Base-by-base conservation (phyloP, 2,888 invertebrate genomes). In the Bembecia ichneumoniformis region DNA sequence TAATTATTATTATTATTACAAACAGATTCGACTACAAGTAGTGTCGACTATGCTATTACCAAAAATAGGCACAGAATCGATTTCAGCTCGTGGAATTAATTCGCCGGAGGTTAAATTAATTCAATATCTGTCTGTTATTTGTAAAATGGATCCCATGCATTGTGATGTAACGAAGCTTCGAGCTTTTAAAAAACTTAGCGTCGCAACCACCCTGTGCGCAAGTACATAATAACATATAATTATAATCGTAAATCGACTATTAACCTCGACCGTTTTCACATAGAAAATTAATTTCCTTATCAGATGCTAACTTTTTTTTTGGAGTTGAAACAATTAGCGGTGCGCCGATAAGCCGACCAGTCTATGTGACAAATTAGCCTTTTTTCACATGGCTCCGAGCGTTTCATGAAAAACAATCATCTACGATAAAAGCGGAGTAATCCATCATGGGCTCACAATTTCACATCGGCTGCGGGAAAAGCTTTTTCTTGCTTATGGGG, bases 291-390 rank as follows among this genome's bases (percentile, higher is more conserved):
- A 55, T 53, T 58, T 48, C 53, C 52, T 46, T 54, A 59, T 62
- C 55, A 54, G 47, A 53, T 49, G 20, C 34, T 11, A 43, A 43
- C 50, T 47, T 50, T 56, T 56, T 54, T 57, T 58, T 56, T 55
- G 15, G 50, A 52, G 55, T 58, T 55, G 58, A 63, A 64, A 62
- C 64, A 64, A 61, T 63, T 63, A 60, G 54, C 43, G 15, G 35
- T 16, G 40, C 40, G 35, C 44, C 60, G 63, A 62, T 63, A 59
- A 63, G 55, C 49, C 20, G 7, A 9, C 28, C 28, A 46, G 60
- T 60, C 65, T 57, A 65, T 60, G 62, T 69, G 73, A 73, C 69
- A 74, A 73, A 74, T 74, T 73, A 71, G 66, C 55, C 49, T 62
- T 61, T 71, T 75, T 70, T 43, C 48, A 47, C 45, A 35, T 35